These are phyloP conservation scores for Biston betularia DNA, from an alignment of 2,888 invertebrate genomes.

Conservation along the genomic window DNA sequence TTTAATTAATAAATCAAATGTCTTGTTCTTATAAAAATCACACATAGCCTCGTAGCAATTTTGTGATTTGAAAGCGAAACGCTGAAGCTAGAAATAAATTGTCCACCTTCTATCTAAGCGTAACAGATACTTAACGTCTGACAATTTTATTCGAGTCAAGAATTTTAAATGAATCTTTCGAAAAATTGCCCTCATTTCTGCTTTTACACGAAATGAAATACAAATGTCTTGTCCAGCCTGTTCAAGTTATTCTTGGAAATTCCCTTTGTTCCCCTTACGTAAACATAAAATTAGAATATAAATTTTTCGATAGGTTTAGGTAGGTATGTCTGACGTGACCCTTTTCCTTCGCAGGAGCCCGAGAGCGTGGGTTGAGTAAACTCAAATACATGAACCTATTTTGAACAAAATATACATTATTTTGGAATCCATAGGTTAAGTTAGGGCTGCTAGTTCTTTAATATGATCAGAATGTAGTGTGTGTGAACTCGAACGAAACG, in stretches of 20 bases:
- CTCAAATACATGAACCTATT: conserved; percentile 6
- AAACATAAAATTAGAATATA: conserved; percentile 19
- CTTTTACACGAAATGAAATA: conserved; percentile 45
- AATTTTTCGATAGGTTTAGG: conserved; percentile 12
- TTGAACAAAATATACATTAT: background rate
- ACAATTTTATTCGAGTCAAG: conserved; percentile 5
- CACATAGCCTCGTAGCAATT: background rate
- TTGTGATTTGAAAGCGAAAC: background rate
- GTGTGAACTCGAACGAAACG: too few relatives aligned
- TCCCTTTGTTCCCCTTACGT: conserved; percentile 19
- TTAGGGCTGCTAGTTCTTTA: background rate
- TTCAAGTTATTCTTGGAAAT: conserved; percentile 13
- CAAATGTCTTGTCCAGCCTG: conserved; percentile 25
- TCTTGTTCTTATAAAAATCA: too few relatives aligned
- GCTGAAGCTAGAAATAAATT: background rate
- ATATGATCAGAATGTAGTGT: background rate
- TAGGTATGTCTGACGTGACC: conserved; percentile 13
- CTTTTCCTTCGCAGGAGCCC: conserved; percentile 4
- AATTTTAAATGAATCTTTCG: conserved; percentile 19
- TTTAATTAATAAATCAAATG: too few relatives aligned
- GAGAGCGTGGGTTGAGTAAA: background rate
- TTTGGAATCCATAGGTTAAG: background rate
- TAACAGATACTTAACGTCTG: background rate
- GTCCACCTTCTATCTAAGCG: background rate
- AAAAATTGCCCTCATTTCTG: conserved; percentile 48